These are phyloP conservation scores for Drosophila miranda DNA, from an alignment of 1,140 invertebrate genomes.

Conservation along the genomic window DNA sequence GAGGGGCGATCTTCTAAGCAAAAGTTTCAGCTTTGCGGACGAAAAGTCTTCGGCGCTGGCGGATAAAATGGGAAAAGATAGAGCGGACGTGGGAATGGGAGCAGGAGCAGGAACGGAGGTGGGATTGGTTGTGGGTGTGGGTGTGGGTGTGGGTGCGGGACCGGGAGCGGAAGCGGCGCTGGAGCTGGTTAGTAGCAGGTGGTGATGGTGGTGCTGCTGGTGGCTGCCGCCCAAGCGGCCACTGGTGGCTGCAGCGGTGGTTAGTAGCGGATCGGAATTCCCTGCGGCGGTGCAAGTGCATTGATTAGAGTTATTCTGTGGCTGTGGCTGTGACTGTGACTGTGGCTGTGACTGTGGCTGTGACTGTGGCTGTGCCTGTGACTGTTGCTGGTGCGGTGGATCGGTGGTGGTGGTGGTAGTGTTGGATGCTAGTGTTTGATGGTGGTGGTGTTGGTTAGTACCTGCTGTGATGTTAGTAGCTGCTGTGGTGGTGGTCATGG, in stretches of 20 bases:
- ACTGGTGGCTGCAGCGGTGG: constrained; percentile 29
- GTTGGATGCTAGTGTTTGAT: constrained; percentile 17
- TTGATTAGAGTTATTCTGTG: constrained; percentile 48
- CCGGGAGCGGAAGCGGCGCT: constrained; percentile 17
- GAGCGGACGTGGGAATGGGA: constrained; percentile 6
- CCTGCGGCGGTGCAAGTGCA: constrained; percentile 72
- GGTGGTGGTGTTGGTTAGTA: constrained; percentile 41
- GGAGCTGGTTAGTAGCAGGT: constrained; percentile 35
- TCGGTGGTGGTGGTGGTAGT: constrained; percentile 7
- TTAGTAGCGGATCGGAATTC: constrained; percentile 15
- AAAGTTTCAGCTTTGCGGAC: constrained; percentile 65
- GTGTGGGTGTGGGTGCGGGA: neutral
- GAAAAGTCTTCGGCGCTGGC: constrained; percentile 50
- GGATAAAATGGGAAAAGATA: constrained; percentile 13
- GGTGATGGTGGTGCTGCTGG: constrained; percentile 56
- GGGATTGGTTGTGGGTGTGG: constrained; percentile 1
- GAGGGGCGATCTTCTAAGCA: constrained; percentile 55
- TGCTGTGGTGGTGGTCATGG: constrained; percentile 32
- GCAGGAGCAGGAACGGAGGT: neutral
- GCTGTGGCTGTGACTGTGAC: no score
- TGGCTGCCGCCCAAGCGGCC: constrained; percentile 51
- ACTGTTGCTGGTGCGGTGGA: no score
- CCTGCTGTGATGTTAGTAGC: constrained; percentile 46
- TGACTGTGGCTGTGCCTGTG: no score
- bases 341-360: no score